Base-by-base conservation (phyloP, 2,113 vertebrate species). In the Psephotus haematonotus region DNA sequence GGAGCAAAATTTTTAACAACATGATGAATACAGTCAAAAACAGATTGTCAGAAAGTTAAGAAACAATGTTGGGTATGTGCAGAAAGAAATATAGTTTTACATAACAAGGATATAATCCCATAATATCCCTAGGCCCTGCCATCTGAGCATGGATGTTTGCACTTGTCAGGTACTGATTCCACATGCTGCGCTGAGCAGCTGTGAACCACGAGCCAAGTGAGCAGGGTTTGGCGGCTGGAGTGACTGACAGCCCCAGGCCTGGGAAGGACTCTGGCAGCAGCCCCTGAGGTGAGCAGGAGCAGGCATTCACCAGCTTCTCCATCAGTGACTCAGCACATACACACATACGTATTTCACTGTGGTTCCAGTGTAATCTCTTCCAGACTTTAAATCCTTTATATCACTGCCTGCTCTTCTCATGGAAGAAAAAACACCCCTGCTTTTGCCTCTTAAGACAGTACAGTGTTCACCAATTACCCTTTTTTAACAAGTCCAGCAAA, bases 161-260 rank as follows among this genome's bases (percentile, higher is more conserved):
- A 71, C 79, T 83, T 88, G 76, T 83, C 95, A 82, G 94, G 83
- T 69, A 19, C 35, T 0, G 1, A 72, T 37, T 65, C 27, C 65
- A 44, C 83, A 64, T 2, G 33, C 89, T 52, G 76, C 0, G 0
- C 52, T 25, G 72, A 92, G 85, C 82, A 55, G 82, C 90, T 86
- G 76, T 5, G 90, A 86, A 0, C 55, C 72, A 60, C 43, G 9
- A 39, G 60, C 28, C 0, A 2, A 33, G 46, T 0, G 16, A 88
- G 79, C 60, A 35, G 47, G 46, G 33, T 8, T 74, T 27, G 75
- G 83, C 39, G 49, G 46, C 86, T 24, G 1, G 7, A 49, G 13
- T 7, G 50, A 44, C 4, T 46, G 90, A 71, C 72, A 64, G 25
- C 39, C 68, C 29, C 76, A 22, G 76, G 75, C 90, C 68, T 50